Percentiles rank a stretch among this genome's conserved stretches.
These are phyloP conservation scores for Sylvilagus bachmani DNA, from an alignment of 2,113 vertebrate genomes.

Conservation along the genomic window DNA sequence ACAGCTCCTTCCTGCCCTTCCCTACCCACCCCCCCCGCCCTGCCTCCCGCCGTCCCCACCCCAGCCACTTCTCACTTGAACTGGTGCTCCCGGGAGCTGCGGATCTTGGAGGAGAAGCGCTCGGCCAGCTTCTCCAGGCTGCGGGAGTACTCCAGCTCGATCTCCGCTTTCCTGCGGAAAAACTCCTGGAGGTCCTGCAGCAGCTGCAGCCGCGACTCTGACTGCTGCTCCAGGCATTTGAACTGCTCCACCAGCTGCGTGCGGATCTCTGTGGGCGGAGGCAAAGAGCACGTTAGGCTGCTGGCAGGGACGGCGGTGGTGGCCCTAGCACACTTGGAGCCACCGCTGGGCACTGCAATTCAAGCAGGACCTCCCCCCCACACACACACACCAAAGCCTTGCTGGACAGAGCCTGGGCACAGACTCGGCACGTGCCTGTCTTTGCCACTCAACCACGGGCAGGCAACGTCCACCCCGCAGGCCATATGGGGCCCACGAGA, in stretches of 20 bases:
- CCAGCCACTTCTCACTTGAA: constrained; percentile 94
- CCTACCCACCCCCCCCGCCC: fast-evolving
- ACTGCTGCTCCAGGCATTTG: constrained; percentile 99
- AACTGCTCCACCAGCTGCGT: constrained; percentile 99
- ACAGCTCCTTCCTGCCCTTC: no score
- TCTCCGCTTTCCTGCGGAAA: constrained; percentile 98
- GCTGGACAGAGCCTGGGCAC: background rate
- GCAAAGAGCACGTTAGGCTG: constrained; percentile 62
- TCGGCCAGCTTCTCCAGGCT: constrained; percentile 98
- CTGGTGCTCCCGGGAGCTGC: constrained; percentile 97
- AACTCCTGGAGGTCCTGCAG: constrained; percentile 99
- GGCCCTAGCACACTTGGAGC: background rate
- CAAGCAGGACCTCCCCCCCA: background rate
- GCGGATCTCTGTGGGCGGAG: constrained; percentile 93
- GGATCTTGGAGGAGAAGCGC: constrained; percentile 98
- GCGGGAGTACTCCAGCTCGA: constrained; percentile 97
- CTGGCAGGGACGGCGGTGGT: background rate
- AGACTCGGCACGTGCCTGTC: background rate
- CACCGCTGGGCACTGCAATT: background rate
- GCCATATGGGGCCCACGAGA: no score
- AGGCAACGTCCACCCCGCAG: no score
- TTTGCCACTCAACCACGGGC: background rate
- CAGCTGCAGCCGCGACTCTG: constrained; percentile 97
- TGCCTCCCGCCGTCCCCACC: background rate
- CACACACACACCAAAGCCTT: background rate